phyloP scores from a whole-genome alignment of 2,888 invertebrate species.

The Noctua pronuba region DNA sequence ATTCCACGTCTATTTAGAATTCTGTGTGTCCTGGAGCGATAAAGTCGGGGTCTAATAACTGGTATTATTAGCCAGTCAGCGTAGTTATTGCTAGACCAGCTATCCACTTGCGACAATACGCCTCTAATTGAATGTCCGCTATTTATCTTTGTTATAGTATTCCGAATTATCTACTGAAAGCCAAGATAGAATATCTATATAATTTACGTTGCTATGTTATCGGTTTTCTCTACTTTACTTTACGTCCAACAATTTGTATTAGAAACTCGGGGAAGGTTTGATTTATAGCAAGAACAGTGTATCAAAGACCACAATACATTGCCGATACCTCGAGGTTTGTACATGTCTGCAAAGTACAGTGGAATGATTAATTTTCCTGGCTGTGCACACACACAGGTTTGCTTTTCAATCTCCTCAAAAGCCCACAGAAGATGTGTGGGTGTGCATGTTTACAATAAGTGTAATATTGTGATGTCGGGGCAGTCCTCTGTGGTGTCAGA shows the following conservation, averaged over 20 bases:
- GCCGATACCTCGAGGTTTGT: constrained; percentile 65
- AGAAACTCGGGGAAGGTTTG: constrained; percentile 39
- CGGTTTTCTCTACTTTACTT: constrained; percentile 34
- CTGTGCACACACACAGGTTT: constrained; percentile 53
- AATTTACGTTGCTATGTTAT: constrained; percentile 26
- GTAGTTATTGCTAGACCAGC: constrained; percentile 69
- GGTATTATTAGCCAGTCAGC: constrained; percentile 75
- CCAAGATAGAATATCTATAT: constrained; percentile 29
- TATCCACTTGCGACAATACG: constrained; percentile 68
- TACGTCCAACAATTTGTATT: constrained; percentile 25
- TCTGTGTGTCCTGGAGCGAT: constrained; percentile 74
- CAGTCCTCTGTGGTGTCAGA: constrained; percentile 75
- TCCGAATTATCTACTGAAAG: constrained; percentile 47
- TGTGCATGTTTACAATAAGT: constrained; percentile 72
- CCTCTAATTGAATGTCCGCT: constrained; percentile 78
- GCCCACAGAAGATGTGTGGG: constrained; percentile 37
- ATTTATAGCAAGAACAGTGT: constrained; percentile 50
- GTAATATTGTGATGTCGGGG: constrained; percentile 76
- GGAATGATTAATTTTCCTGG: constrained; percentile 71
- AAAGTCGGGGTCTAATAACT: constrained; percentile 78
- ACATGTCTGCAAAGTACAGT: constrained; percentile 64
- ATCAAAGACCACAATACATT: constrained; percentile 62
- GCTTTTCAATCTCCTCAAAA: constrained; percentile 48
- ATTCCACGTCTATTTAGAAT: constrained; percentile 73
- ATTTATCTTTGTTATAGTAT: constrained; percentile 67